These are phyloP conservation scores for Platygyra sinensis DNA, from an alignment of 64 coral and sea anemone genomes.

Conservation along the genomic window DNA sequence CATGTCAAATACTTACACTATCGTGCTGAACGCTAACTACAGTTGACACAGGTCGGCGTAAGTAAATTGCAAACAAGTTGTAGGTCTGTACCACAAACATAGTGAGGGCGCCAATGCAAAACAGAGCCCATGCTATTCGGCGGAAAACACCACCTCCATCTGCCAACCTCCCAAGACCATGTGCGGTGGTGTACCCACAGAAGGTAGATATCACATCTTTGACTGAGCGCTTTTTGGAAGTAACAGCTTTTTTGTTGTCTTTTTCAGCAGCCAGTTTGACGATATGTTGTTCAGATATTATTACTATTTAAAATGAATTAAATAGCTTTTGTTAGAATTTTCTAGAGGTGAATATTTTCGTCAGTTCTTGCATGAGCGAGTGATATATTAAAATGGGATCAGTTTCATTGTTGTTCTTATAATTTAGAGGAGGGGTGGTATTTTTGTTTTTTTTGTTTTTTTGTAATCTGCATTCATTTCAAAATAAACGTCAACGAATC, in stretches of 20 bases:
- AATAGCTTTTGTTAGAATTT: no score
- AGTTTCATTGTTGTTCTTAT: no score
- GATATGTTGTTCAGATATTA: no score
- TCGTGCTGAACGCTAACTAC: conserved; percentile 12
- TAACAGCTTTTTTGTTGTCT: neutral
- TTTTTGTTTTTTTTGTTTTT: no score
- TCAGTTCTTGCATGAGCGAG: no score
- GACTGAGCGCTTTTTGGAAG: neutral
- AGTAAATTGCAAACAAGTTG: conserved; percentile 1
- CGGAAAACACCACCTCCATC: neutral
- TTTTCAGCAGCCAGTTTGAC: neutral
- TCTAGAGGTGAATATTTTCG: no score
- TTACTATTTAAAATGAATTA: no score
- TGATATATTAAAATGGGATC: no score
- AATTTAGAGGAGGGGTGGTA: no score
- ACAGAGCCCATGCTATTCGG: neutral
- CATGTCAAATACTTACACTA: conserved; percentile 1
- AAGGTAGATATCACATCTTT: neutral
- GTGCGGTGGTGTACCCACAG: conserved; percentile 39
- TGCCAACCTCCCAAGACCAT: conserved; percentile 36
- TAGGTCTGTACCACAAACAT: conserved; percentile 32
- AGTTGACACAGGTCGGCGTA: conserved; percentile 38
- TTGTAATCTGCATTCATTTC: no score
- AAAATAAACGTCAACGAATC: no score
- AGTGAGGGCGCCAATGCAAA: conserved; percentile 4